Conservation (phyloP, 2,888 invertebrate species). For the Caenorhabditis sinica region DNA sequence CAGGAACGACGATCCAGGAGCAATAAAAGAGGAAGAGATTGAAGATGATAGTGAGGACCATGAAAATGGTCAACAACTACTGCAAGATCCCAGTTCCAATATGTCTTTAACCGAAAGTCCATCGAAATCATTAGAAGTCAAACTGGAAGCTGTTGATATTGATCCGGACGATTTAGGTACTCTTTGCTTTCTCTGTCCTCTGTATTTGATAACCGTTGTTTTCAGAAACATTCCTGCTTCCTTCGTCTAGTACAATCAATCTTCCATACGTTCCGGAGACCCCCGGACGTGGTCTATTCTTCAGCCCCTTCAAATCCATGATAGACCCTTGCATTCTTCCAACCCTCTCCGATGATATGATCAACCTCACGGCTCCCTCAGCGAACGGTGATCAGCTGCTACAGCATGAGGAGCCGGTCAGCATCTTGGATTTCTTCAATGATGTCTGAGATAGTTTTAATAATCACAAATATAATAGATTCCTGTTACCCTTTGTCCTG, state of each 20-base stretch:
- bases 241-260: not conserved
- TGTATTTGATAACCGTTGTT: not conserved
- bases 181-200: not conserved
- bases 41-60: too few relatives aligned
- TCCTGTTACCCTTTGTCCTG: not conserved
- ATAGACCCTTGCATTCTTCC: slow-evolving; percentile 51
- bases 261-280: slow-evolving; percentile 44
- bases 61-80: not conserved
- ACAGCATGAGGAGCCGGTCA: not conserved
- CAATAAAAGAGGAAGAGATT: not conserved
- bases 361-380: slow-evolving; percentile 5
- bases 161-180: slow-evolving; percentile 40
- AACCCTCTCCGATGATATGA: slow-evolving; percentile 20
- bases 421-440: slow-evolving; percentile 32
- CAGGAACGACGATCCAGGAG: not conserved
- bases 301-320: slow-evolving; percentile 42
- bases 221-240: slow-evolving; percentile 43
- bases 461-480: not conserved
- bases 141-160: slow-evolving; percentile 2
- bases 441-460: not conserved
- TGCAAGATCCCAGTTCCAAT: not conserved
- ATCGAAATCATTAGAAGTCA: not conserved
- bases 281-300: slow-evolving; percentile 42
- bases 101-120: not conserved
- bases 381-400: not conserved